These are phyloP conservation scores for Margarornis squamiger DNA, from an alignment of 2,797 vertebrate genomes.

Conservation along the genomic window DNA sequence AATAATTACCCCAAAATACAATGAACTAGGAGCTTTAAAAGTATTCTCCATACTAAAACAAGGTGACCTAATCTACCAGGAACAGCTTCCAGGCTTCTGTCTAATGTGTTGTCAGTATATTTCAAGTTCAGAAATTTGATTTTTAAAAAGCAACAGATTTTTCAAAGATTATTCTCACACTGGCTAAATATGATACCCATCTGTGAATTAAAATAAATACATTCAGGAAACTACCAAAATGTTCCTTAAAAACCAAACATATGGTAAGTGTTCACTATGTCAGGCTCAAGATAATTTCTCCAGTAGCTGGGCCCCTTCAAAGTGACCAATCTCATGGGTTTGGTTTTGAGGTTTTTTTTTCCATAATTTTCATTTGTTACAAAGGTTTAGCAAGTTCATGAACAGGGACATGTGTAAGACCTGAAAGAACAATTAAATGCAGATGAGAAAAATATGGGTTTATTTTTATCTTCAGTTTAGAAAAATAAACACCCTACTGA, in stretches of 20 bases:
- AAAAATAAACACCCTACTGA: constrained; percentile 12
- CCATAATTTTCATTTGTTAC: constrained; percentile 25
- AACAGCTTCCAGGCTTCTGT: constrained; percentile 24
- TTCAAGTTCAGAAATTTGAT: constrained; percentile 63
- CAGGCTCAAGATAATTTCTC: constrained; percentile 32
- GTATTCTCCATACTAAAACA: constrained; percentile 17
- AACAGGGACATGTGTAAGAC: not conserved
- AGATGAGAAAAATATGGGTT: not conserved
- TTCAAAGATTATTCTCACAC: constrained; percentile 50
- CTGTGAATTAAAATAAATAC: constrained; percentile 70
- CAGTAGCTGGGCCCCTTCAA: constrained; percentile 45
- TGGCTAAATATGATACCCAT: constrained; percentile 61
- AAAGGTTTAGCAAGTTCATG: constrained; percentile 20
- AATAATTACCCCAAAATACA: constrained; percentile 14
- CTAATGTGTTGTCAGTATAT: constrained; percentile 31
- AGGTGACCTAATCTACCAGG: not conserved
- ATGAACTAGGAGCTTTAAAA: not conserved
- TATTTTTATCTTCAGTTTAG: constrained; percentile 3
- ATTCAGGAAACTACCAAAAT: constrained; percentile 65
- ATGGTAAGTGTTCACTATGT: constrained; percentile 52
- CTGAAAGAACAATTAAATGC: constrained; percentile 18
- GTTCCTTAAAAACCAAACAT: constrained; percentile 73
- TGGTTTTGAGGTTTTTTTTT: not conserved
- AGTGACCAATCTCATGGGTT: constrained; percentile 32
- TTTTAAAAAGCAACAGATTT: constrained; percentile 72